Evolutionary conservation across 2,888 invertebrate genomes (phyloP), one percentile per base, ranked within the genome.

Genomic region (Kuschelorhynchus macadamiae): DNA sequence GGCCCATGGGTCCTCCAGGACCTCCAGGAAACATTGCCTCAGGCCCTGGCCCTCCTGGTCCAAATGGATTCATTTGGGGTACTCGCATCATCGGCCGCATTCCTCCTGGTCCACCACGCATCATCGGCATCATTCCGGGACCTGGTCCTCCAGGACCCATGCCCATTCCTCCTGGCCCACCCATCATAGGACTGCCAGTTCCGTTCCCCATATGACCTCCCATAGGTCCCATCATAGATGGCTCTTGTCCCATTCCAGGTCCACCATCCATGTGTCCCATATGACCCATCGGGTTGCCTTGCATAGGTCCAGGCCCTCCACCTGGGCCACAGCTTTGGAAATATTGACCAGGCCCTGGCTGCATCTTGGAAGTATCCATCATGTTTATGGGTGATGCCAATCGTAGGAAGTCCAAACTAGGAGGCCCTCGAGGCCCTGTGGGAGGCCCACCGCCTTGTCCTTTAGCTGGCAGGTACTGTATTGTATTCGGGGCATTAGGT

Each of bases 401-500:
- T 66, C 96, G 88, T 61, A 96, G 85, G 84, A 96, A 96, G 78
- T 96, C 95, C 72, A 96, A 86, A 84, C 94, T 93, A 39, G 95
- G 95, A 3, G 95, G 94, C 8, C 92, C 92, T 44, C 95, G 86
- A 92, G 94, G 47, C 90, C 92, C 63, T 92, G 87, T 59, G 92
- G 87, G 0, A 92, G 92, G 56, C 88, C 90, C 25, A 87, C 90
- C 88, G 78, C 91, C 90, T 81, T 95, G 95, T n/a, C 97, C 94
- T 84, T 96, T 89, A 55, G 96, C 95, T 17, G 98, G 98, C 83
- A 97, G 89, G 87, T 98, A 98, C 86, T 98, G 97, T 81, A 98
- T 98, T 33, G 98, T 98, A 84, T 98, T 98, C 0, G 98, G 97
- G 9, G 97, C 96, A 83, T 94, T 96, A 8, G 97, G 94, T 85